These are phyloP conservation scores for Drosophila ananassae DNA, from an alignment of 1,140 invertebrate species.

Conservation along the genomic window DNA sequence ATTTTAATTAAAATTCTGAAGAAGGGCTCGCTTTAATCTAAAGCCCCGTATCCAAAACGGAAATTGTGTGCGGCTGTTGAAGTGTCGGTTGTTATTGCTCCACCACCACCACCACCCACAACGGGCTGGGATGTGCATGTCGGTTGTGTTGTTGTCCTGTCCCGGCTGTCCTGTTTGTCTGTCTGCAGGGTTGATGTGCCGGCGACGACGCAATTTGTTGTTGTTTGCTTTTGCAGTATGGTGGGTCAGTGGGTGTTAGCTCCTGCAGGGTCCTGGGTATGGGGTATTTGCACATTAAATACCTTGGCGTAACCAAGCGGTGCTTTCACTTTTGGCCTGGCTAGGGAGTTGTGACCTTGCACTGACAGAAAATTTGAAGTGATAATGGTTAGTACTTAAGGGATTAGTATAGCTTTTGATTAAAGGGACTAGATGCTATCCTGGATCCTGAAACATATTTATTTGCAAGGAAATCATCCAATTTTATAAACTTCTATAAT, in stretches of 20 bases:
- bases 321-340: constrained; percentile 66
- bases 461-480: no score
- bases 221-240: constrained; percentile 49
- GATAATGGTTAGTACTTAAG: background rate
- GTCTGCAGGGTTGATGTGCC: constrained; percentile 80
- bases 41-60: constrained; percentile 53
- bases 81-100: constrained; percentile 70
- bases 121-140: constrained; percentile 35
- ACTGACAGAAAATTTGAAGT: constrained; percentile 13
- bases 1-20: constrained; percentile 72
- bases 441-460: no score
- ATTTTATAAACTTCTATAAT: no score
- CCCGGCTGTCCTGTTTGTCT: constrained; percentile 4
- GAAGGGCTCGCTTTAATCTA: constrained; percentile 46
- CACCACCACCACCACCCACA: background rate
- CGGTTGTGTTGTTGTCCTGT: constrained; percentile 44
- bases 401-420: no score
- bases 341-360: background rate
- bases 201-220: constrained; percentile 76
- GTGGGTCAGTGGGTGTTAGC: constrained; percentile 44
- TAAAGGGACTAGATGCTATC: no score
- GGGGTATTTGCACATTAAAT: constrained; percentile 82
- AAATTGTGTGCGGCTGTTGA: constrained; percentile 77
- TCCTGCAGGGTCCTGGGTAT: constrained; percentile 29
- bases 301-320: constrained; percentile 55